A percentile compares a stretch with the other conserved stretches of the same genome.
phyloP scores from a whole-genome alignment of 2,797 vertebrate species.

The Oryzias dopingdopingensis region DNA sequence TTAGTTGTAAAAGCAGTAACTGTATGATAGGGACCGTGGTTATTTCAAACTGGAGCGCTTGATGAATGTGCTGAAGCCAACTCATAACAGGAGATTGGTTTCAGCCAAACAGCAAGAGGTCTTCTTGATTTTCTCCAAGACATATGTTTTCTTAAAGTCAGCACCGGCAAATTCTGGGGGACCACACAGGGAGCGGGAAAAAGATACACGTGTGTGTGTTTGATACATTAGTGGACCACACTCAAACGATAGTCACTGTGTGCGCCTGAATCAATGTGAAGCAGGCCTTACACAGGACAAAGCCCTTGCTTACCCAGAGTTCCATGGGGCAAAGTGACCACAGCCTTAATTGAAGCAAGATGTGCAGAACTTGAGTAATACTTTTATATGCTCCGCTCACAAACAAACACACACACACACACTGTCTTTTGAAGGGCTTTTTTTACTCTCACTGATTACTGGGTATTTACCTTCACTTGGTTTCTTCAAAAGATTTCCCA shows the following conservation, averaged over 20 bases:
- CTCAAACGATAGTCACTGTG: constrained; percentile 25
- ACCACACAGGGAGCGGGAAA: constrained; percentile 61
- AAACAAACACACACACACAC: constrained; percentile 32
- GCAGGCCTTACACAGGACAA: constrained; percentile 57
- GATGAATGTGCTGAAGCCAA: constrained; percentile 21
- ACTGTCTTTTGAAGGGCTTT: constrained; percentile 37
- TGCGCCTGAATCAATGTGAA: constrained; percentile 44
- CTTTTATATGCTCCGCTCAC: constrained; percentile 50
- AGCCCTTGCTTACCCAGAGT: constrained; percentile 71
- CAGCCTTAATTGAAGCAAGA: constrained; percentile 74
- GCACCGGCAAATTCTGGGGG: constrained; percentile 19
- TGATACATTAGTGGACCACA: constrained; percentile 53
- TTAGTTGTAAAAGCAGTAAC: constrained; percentile 35
- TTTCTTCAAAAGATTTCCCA: constrained; percentile 61
- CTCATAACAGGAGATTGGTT: constrained; percentile 28
- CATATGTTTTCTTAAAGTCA: constrained; percentile 47
- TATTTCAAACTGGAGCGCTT: constrained; percentile 22
- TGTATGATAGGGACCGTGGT: constrained; percentile 29
- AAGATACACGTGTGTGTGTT: constrained; percentile 37
- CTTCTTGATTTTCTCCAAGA: constrained; percentile 39
- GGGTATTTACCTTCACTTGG: constrained; percentile 58
- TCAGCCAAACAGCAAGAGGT: constrained; percentile 27
- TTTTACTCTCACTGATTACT: constrained; percentile 58
- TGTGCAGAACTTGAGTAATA: constrained; percentile 68
- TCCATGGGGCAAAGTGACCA: constrained; percentile 68